Conservation (phyloP, 1,140 invertebrate genomes). For the Dendroctonus ponderosae region DNA sequence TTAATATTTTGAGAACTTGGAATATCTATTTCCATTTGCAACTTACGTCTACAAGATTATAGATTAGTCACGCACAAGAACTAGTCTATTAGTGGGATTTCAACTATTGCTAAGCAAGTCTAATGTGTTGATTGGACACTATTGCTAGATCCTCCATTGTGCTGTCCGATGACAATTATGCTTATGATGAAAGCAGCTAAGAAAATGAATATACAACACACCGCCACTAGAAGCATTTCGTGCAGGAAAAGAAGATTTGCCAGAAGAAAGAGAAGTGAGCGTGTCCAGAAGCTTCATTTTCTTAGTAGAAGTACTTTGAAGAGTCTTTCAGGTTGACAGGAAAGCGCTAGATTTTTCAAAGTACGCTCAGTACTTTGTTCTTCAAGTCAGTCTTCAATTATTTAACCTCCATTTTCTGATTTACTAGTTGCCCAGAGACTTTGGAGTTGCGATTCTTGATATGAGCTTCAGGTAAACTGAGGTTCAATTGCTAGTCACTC, state of each 20-base stretch:
- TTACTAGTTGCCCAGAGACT: constrained; percentile 6
- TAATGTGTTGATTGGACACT: constrained; percentile 3
- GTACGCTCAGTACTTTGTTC: constrained; percentile 15
- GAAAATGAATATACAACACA: constrained; percentile 32
- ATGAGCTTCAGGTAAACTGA: constrained; percentile 9
- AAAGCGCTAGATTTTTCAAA: constrained; percentile 14
- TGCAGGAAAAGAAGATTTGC: constrained; percentile 15
- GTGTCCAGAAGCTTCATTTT: constrained; percentile 25
- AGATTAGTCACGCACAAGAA: background rate
- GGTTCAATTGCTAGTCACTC: too few species aligned
- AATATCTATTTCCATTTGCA: background rate
- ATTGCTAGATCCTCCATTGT: constrained; percentile 21
- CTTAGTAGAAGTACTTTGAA: constrained; percentile 14
- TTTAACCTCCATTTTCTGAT: constrained; percentile 9
- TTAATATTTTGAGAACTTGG: background rate
- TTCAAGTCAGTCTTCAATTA: constrained; percentile 20
- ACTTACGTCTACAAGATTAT: constrained; percentile 7
- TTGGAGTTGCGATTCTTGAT: constrained; percentile 9
- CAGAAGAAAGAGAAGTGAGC: constrained; percentile 9
- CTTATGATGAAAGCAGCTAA: constrained; percentile 32
- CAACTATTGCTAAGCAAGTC: constrained; percentile 2
- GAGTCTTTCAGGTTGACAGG: constrained; percentile 11
- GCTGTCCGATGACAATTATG: constrained; percentile 31
- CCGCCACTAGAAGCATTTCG: constrained; percentile 29
- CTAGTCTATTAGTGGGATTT: constrained; percentile 8